A percentile compares a stretch with the other conserved stretches of the same genome.
These are phyloP conservation scores for Cyclargus thomasi DNA, from an alignment of 1,140 invertebrate species.

Conservation along the genomic window DNA sequence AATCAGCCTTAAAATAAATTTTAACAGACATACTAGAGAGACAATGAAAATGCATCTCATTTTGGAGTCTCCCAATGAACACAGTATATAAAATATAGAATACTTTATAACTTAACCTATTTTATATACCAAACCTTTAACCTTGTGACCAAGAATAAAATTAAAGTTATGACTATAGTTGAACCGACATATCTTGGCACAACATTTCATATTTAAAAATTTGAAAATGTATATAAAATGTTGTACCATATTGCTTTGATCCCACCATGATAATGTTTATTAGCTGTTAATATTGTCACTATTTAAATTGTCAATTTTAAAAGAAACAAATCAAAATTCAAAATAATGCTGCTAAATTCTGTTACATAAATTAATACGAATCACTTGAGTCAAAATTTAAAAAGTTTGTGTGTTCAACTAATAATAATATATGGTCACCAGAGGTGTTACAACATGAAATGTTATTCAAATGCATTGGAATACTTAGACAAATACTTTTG, in stretches of 20 bases:
- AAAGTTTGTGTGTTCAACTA: neutral
- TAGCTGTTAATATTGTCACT: too few species aligned
- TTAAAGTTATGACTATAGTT: too few species aligned
- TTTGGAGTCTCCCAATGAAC: neutral
- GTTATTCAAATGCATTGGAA: neutral
- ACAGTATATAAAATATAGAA: neutral
- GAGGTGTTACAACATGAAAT: neutral
- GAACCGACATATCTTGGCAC: too few species aligned
- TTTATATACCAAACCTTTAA: neutral
- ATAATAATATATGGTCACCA: neutral
- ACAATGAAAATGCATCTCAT: neutral
- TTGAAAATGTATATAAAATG: too few species aligned
- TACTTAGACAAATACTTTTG: neutral
- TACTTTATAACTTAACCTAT: neutral
- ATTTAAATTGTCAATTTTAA: too few species aligned
- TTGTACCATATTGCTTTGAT: too few species aligned
- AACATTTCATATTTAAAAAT: too few species aligned
- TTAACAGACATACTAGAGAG: constrained; percentile 9
- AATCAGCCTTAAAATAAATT: constrained; percentile 12
- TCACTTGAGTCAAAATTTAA: neutral
- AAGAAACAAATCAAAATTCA: too few species aligned
- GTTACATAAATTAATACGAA: too few species aligned
- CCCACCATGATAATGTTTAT: too few species aligned
- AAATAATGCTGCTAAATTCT: too few species aligned
- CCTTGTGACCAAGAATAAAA: neutral